Percentiles rank a stretch among this genome's conserved stretches.
Conservation (phyloP, 2,113 vertebrate species). For the Acanthisitta chloris region DNA sequence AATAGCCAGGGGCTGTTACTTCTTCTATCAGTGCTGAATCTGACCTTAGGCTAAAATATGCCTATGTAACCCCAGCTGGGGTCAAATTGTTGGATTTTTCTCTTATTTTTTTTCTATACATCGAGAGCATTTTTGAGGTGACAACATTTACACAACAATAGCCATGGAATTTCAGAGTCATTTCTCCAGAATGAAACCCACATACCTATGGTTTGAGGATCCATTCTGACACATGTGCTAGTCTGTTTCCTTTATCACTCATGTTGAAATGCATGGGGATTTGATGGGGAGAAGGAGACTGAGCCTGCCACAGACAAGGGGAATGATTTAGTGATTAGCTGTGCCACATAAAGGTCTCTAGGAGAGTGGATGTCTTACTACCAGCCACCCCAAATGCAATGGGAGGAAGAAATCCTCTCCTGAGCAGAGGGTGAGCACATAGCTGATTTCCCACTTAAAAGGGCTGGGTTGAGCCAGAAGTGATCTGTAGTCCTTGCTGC, state of each 20-base stretch:
- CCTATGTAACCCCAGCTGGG: background rate
- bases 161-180: background rate
- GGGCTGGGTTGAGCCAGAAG: background rate
- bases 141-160: background rate
- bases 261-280: background rate
- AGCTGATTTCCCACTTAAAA: background rate
- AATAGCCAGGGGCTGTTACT: background rate
- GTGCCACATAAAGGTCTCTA: background rate
- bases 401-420: background rate
- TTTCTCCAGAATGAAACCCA: background rate
- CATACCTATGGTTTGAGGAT: background rate
- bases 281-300: background rate
- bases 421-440: background rate
- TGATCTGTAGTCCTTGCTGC: background rate
- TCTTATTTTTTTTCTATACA: background rate
- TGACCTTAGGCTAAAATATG: background rate
- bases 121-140: slow-evolving; percentile 13
- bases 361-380: background rate
- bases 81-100: background rate
- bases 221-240: background rate
- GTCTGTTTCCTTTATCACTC: background rate
- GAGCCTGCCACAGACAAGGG: background rate
- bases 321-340: background rate
- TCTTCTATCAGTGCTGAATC: background rate
- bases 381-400: background rate